Conservation (phyloP, 2,113 vertebrate genomes). For the Hippocampus zosterae region DNA sequence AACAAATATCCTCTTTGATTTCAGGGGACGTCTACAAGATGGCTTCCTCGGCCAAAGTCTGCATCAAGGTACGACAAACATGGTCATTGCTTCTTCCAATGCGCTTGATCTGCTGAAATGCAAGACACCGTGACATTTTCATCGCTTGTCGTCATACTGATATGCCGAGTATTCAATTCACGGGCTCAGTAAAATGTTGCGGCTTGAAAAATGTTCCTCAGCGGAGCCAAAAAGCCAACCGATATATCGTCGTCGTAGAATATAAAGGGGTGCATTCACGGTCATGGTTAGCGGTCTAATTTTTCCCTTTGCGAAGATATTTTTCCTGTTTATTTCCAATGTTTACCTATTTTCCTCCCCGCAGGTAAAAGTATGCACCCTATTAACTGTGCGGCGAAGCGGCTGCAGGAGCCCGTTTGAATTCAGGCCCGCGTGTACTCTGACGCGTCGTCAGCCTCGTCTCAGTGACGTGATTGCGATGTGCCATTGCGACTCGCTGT, state of each 20-base stretch:
- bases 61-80: no score
- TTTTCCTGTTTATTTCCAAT: constrained; percentile 45
- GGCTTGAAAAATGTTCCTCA: no score
- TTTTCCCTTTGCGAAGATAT: constrained; percentile 18
- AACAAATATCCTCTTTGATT: no score
- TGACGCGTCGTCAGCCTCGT: constrained; percentile 47
- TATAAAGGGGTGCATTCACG: constrained; percentile 2
- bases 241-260: not conserved
- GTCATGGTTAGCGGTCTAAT: not conserved
- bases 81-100: no score
- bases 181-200: no score
- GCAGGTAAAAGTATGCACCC: constrained; percentile 50
- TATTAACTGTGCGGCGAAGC: constrained; percentile 38
- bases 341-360: constrained; percentile 34
- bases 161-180: no score
- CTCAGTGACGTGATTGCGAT: not conserved
- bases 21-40: no score
- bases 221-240: no score
- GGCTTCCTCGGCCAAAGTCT: no score
- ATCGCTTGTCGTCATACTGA: no score
- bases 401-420: constrained; percentile 29
- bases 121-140: no score
- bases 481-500: constrained; percentile 22
- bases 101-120: no score
- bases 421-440: constrained; percentile 48